Base-by-base conservation (phyloP, 1,140 invertebrate genomes). In the Philaenus spumarius region DNA sequence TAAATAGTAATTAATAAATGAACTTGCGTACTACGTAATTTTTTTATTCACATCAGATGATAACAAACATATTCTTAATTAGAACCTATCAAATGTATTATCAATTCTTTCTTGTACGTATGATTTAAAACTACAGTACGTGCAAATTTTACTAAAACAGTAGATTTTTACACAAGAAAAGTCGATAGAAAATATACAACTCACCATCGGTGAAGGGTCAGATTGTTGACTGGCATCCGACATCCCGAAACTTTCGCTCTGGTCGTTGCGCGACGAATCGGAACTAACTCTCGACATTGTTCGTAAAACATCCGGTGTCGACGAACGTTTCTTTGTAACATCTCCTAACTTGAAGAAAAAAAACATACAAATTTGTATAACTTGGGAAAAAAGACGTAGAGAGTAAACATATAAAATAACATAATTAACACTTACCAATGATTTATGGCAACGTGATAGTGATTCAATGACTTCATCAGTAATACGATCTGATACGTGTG, bases 401-500 rank as follows among this genome's bases (percentile, higher is more conserved):
- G 30, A 52, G 34, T 30, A 9, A 9, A 30, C 9, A 9, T 30
- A 30, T 30, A n/a, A n/a, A n/a, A n/a, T n/a, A n/a, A n/a, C n/a
- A n/a, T 3, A 30, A 30, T 30, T 30, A 30, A 30, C 66, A 67
- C 76, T 78, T 67, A 83, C 80, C 70, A 84, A 68, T 63, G 77
- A 77, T 67, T 82, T 82, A 61, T 85, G 83, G 66, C 82, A 83
- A 66, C 81, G 79, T 58, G 87, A 84, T 34, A 94, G 75, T 5
- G 82, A 82, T 66, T 92, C 87, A 58, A 92, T 85, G 9, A 93
- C 87, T 74, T 89, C 86, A 71, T 93, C 89, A 11, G 89, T 85
- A 23, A 92, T 82, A 63, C 82, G 79, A 70, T 93, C 90, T 5
- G 87, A 87, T 23, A 94, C 81, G 64, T 89, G 82, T 12, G 85